These are phyloP conservation scores for Trogon surrucura DNA, from an alignment of 2,113 vertebrate species.

Conservation along the genomic window DNA sequence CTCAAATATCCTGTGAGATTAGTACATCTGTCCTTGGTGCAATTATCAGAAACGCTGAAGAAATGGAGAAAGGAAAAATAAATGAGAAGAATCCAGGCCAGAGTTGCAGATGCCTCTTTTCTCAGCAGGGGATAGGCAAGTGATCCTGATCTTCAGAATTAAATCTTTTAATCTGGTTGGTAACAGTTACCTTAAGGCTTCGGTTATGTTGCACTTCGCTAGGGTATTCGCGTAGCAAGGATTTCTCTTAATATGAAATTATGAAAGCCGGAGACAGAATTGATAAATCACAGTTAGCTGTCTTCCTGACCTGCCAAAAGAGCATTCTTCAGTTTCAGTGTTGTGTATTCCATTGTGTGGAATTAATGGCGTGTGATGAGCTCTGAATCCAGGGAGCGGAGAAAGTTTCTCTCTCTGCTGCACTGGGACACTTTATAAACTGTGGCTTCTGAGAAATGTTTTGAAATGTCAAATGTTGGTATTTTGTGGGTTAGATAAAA, in stretches of 20 bases:
- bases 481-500: constrained; percentile 15
- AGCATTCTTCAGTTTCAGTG: constrained; percentile 13
- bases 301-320: constrained; percentile 24
- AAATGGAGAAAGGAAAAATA: background rate
- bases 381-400: background rate
- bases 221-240: background rate
- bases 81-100: background rate
- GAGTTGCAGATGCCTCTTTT: background rate
- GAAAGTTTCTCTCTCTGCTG: constrained; percentile 37
- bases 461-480: constrained; percentile 22
- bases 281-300: background rate
- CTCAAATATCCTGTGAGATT: background rate
- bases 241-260: constrained; percentile 2
- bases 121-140: background rate
- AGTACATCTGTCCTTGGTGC: background rate
- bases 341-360: constrained; percentile 26
- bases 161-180: background rate
- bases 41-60: background rate
- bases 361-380: constrained; percentile 46
- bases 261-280: background rate
- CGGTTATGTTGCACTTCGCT: background rate
- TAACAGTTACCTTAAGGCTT: background rate
- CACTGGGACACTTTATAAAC: background rate
- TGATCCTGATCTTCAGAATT: background rate
- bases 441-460: constrained; percentile 5